These are phyloP conservation scores for Xerus rutilus DNA, from an alignment of 2,797 vertebrate species.

Conservation along the genomic window DNA sequence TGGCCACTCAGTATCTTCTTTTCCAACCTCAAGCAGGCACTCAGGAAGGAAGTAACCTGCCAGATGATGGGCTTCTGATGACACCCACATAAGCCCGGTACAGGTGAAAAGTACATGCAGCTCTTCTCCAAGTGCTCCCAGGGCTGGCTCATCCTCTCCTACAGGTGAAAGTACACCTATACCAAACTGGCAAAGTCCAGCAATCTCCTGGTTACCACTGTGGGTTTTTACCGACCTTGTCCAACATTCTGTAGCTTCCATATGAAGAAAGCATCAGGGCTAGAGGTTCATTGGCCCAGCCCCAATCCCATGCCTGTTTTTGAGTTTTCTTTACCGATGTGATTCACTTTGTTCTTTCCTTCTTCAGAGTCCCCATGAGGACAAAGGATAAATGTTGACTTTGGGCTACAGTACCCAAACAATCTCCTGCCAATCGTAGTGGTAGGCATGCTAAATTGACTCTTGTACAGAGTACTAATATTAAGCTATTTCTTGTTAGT, in stretches of 20 bases:
- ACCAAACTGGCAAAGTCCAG: slow-evolving; percentile 91
- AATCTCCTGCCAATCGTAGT: background rate
- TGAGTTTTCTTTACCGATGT: background rate
- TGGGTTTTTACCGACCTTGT: slow-evolving; percentile 80
- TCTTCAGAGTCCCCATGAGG: background rate
- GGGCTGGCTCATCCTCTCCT: slow-evolving; percentile 88
- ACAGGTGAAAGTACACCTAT: slow-evolving; percentile 90
- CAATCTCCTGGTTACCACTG: slow-evolving; percentile 85
- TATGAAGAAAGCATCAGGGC: background rate
- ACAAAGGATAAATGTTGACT: background rate
- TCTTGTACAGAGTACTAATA: background rate
- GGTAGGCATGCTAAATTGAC: no score
- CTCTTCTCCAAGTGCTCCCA: slow-evolving; percentile 89
- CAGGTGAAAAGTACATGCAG: slow-evolving; percentile 91
- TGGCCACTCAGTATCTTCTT: slow-evolving; percentile 89
- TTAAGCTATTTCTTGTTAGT: background rate
- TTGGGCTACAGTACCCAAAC: background rate
- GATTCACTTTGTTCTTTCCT: background rate
- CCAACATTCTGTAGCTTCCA: slow-evolving; percentile 51
- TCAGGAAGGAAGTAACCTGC: slow-evolving; percentile 90
- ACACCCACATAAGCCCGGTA: slow-evolving; percentile 82
- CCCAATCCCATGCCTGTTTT: background rate
- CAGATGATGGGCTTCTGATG: slow-evolving; percentile 88
- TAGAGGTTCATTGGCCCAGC: background rate
- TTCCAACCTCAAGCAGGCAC: slow-evolving; percentile 89